A percentile compares a stretch with the other conserved stretches of the same genome.
Conservation (phyloP, 2,888 invertebrate species). For the Lumbricus terrestris region DNA sequence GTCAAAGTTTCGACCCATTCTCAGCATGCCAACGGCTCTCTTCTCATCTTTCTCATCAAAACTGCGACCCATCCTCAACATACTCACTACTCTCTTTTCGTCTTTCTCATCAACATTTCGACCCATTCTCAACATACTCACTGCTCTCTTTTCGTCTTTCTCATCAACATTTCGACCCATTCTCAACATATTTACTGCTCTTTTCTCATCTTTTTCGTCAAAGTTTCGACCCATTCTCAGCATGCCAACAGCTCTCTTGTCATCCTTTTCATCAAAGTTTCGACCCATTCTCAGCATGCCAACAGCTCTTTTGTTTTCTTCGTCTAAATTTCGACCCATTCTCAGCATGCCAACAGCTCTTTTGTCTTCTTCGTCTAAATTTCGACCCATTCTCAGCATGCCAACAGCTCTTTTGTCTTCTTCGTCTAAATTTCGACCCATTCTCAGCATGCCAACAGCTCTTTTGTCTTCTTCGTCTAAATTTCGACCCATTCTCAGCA, state of each 20-base stretch:
- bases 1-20: conserved; percentile 15
- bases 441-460: conserved; percentile 21
- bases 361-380: background rate
- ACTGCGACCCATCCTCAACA: conserved; percentile 28
- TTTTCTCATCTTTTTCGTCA: conserved; percentile 8
- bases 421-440: background rate
- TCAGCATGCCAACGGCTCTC: conserved; percentile 14
- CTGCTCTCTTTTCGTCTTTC: conserved; percentile 21
- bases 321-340: conserved; percentile 18
- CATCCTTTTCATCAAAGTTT: conserved; percentile 11
- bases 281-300: conserved; percentile 15
- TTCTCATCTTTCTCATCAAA: background rate
- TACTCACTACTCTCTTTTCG: conserved; percentile 25
- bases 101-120: background rate
- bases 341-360: conserved; percentile 17
- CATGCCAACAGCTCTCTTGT: conserved; percentile 21
- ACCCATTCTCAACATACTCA: conserved; percentile 24
- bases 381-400: conserved; percentile 30
- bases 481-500: conserved; percentile 24
- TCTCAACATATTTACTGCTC: conserved; percentile 4
- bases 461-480: conserved; percentile 16
- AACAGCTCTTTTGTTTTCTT: background rate
- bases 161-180: conserved; percentile 23
- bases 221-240: conserved; percentile 22
- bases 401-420: conserved; percentile 25